Base-by-base conservation (phyloP, 2,113 vertebrate genomes). In the Phaetusa simplex region DNA sequence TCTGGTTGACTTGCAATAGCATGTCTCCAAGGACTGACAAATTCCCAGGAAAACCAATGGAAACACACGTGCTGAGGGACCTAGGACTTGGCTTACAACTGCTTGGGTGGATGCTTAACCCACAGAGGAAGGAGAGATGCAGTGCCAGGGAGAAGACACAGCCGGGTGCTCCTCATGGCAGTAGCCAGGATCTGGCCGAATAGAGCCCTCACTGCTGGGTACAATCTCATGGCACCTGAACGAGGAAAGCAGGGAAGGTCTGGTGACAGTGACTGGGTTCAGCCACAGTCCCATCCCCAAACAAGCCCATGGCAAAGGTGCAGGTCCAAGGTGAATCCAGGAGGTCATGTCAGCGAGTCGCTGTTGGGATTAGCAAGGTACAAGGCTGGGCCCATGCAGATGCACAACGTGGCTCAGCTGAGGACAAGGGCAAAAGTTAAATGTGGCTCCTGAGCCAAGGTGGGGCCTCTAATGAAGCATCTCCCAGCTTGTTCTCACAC, bases 161-260 rank as follows among this genome's bases (percentile, higher is more conserved):
- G 24, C 14, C 7, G 9, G 8, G 24, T 91, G 21, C 12, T 76
- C 53, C 0, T 0, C 14, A 8, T 1, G 49, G 27, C 52, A 81
- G 49, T 38, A 87, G 40, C 23, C 1, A 1, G 42, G 23, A 66
- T 3, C 30, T 72, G 58, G 12, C 20, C 86, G 34, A 32, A 7
- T 27, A 49, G 29, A 3, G 12, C 5, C 16, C 65, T 74, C 61
- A 32, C 4, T 18, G 67, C 8, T 27, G 43, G 47, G 8, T n/a
- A 85, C 40, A 45, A 32, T 55, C 32, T 56, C 1, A 0, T 50
- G 56, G 40, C 52, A 67, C 24, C 27, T 5, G 3, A 83, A 27
- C 38, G 55, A 47, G 34, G 20, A 86, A 76, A 88, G 14, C 40
- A 94, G 71, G 69, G 13, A 34, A 56, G 14, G 24, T 50, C 62